Base-by-base conservation (phyloP, 2,888 invertebrate genomes). In the Pandemis cinnamomeana region DNA sequence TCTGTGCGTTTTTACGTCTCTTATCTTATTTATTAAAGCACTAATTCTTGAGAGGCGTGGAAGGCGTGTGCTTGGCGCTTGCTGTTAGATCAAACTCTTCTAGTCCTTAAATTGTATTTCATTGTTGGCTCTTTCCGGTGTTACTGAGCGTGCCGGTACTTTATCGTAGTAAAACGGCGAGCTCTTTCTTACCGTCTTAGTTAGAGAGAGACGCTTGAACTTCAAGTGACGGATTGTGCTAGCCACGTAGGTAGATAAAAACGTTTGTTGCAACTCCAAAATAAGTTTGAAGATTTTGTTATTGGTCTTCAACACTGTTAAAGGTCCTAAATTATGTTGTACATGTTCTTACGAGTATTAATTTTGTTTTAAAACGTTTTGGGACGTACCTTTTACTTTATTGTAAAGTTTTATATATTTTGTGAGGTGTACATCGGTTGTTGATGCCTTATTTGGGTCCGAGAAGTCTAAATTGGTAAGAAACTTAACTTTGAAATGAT, bases 41-140 rank as follows among this genome's bases (percentile, higher is more conserved):
- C 70, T 70, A 46, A 7, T 73, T 58, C 42, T 66, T 51, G 41
- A 64, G 41, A 46, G 46, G 63, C 62, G 63, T 58, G n/a, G 66
- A 10, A 66, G 69, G 48, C 15, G 72, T 55, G 41, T 58, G 68
- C 63, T 51, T 51, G 68, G 13, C 58, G 66, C 70, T 71, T 61
- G 70, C 61, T n/a, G 66, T 44, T 46, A 51, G 73, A 36, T 55
- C 62, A 60, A 53, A 61, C 60, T 70, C 61, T 46, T 74, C 74
- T 74, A 74, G 74, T 74, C 74, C 62, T 70, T 27, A 48, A 51
- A 67, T 70, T 64, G 66, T 55, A 48, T 48, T 27, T 73, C 48
- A 51, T 58, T 68, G 46, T 63, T 72, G 58, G 41, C 64, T 20
- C 41, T n/a, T 10, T 11, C 10, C 27, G 20, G 20, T 27, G 11